Conservation (phyloP, 2,797 vertebrate genomes). For the Siniperca obscura region DNA sequence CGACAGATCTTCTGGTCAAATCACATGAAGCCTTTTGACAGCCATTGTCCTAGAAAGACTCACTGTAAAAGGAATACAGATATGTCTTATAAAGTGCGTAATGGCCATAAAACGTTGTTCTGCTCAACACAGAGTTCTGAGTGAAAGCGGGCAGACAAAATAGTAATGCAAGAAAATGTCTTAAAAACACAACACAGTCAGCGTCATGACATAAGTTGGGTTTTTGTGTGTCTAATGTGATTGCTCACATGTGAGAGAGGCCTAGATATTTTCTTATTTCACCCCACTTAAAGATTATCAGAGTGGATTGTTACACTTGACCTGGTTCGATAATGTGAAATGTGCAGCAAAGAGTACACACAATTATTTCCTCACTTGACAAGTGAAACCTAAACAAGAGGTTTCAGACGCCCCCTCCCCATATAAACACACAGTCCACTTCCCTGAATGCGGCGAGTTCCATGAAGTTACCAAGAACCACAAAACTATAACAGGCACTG, state of each 20-base stretch:
- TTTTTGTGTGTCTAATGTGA: slow-evolving; percentile 36
- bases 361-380: slow-evolving; percentile 30
- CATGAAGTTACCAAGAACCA: slow-evolving; percentile 10
- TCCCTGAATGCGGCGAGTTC: slow-evolving; percentile 12
- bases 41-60: slow-evolving; percentile 21
- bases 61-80: not conserved
- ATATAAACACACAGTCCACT: slow-evolving; percentile 36
- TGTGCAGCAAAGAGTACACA: not conserved
- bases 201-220: not conserved
- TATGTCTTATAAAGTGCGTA: not conserved
- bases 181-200: not conserved
- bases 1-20: slow-evolving; percentile 40
- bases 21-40: slow-evolving; percentile 25
- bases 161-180: not conserved
- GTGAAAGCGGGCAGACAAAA: not conserved
- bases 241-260: slow-evolving; percentile 12
- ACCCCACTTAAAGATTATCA: slow-evolving; percentile 36
- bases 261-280: slow-evolving; percentile 47
- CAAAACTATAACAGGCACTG: not conserved
- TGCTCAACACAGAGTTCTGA: not conserved
- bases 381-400: slow-evolving; percentile 43
- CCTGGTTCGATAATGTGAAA: slow-evolving; percentile 10
- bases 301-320: slow-evolving; percentile 35
- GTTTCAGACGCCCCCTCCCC: slow-evolving; percentile 16
- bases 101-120: not conserved